Evolutionary conservation across 1,140 invertebrate species (phyloP).

Genomic region (Phocides pigmalion): DNA sequence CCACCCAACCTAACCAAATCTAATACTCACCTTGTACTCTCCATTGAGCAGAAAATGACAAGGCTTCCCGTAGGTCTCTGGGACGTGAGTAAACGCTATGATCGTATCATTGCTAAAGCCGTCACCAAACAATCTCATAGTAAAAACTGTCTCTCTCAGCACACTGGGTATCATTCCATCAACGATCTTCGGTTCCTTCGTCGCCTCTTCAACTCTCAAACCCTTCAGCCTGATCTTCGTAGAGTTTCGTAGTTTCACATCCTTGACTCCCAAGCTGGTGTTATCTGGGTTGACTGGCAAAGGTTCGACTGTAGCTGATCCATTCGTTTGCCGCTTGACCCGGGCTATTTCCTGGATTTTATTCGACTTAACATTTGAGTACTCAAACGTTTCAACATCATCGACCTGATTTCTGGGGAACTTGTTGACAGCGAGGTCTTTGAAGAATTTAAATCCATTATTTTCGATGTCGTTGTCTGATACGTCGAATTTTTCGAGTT

Average conservation of each 20-base stretch:
- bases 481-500: slow-evolving; percentile 41
- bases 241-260: neutral
- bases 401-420: slow-evolving; percentile 17
- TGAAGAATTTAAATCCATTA: slow-evolving; percentile 31
- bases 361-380: slow-evolving; percentile 12
- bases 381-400: slow-evolving; percentile 35
- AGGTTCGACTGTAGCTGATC: slow-evolving; percentile 1
- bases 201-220: slow-evolving; percentile 84
- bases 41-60: slow-evolving; percentile 79
- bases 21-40: slow-evolving; percentile 72
- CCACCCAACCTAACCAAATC: too few species aligned
- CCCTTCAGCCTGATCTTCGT: slow-evolving; percentile 76
- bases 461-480: slow-evolving; percentile 23
- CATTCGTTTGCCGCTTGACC: neutral
- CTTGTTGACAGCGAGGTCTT: slow-evolving; percentile 41
- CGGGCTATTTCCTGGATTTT: neutral
- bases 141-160: slow-evolving; percentile 83
- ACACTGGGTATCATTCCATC: slow-evolving; percentile 88
- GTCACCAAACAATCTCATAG: slow-evolving; percentile 88
- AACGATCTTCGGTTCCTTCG: slow-evolving; percentile 85
- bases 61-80: slow-evolving; percentile 73
- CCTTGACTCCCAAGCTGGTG: slow-evolving; percentile 5
- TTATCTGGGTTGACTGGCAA: neutral
- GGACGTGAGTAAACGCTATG: slow-evolving; percentile 88
- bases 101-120: slow-evolving; percentile 87